Conservation (phyloP, 2,888 invertebrate species). For the Bursaphelenchus okinawaensis region DNA sequence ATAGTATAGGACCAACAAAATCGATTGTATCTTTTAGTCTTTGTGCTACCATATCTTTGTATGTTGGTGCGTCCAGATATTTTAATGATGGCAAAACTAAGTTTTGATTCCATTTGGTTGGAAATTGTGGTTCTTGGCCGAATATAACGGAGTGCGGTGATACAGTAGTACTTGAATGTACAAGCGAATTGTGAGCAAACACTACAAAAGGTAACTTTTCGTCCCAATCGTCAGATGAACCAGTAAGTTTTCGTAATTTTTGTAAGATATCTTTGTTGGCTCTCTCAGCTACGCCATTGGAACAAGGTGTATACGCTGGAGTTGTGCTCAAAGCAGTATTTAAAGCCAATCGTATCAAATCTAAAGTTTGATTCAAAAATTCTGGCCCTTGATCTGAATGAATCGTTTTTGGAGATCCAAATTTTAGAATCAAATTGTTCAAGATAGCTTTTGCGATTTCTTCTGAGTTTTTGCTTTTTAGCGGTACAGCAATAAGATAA, state of each 20-base stretch:
- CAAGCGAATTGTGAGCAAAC: neutral
- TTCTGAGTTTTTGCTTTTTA: neutral
- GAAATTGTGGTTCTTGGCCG: neutral
- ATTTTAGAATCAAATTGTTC: neutral
- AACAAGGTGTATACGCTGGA: neutral
- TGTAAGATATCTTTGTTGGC: neutral
- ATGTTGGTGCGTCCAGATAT: neutral
- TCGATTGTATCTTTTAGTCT: neutral
- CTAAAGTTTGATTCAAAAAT: neutral
- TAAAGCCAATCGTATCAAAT: neutral
- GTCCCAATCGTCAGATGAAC: neutral
- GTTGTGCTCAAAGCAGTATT: neutral
- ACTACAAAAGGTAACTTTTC: neutral
- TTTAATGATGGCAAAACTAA: neutral
- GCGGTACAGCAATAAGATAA: neutral
- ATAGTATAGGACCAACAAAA: neutral
- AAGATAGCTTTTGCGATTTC: neutral
- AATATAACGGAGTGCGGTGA: neutral
- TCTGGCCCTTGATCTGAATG: neutral
- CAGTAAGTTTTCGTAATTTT: neutral
- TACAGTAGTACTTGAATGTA: neutral
- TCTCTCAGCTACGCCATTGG: neutral
- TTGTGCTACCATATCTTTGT: neutral
- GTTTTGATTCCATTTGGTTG: neutral
- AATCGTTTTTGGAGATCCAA: neutral